Base-by-base conservation (phyloP, 2,888 invertebrate genomes). In the Gymnosoma rotundatum region DNA sequence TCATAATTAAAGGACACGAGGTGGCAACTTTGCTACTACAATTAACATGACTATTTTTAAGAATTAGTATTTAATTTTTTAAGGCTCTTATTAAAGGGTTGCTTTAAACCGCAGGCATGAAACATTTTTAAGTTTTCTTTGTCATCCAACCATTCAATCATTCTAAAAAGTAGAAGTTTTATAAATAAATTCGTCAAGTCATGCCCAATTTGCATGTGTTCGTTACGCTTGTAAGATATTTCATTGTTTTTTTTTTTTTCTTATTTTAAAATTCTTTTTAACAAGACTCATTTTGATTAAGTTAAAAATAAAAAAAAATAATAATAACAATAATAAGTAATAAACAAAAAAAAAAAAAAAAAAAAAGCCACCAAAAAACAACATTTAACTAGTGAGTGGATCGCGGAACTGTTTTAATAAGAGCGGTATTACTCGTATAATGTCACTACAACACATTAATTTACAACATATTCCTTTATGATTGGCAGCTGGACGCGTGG, bases 141-240 rank as follows among this genome's bases (percentile, higher is more conserved):
- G 66, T 73, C 80, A 75, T 74, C 21, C 61, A 54, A 38, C 25
- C 67, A 58, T 81, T 69, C 56, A 63, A 38, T 48, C 63, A 56
- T 45, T 9, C 20, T 18, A 58, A 58, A 10, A 64, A 66, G 60
- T 50, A 36, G 36, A 72, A 32, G 32, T 32, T 32, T 32, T 8
- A 70, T 54, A 76, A 72, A 60, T 64, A 66, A 73, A 73, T 67
- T 83, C 73, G 56, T 73, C 83, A 73, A 83, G 83, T 78, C 73
- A 83, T 69, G 73, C 73, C n/a, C 63, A 78, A 83, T 83, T 83
- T 83, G 73, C 83, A 83, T 83, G 73, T 74, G 61, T 76, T 69
- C 38, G 78, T 58, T 69, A 38, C 36, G 73, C 58, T 78, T 78
- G 72, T 78, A 38, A 36, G 25, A 70, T 67, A n/a, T 69, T 69